Conservation (phyloP, 2,888 invertebrate genomes). For the Macrophya alboannulata region DNA sequence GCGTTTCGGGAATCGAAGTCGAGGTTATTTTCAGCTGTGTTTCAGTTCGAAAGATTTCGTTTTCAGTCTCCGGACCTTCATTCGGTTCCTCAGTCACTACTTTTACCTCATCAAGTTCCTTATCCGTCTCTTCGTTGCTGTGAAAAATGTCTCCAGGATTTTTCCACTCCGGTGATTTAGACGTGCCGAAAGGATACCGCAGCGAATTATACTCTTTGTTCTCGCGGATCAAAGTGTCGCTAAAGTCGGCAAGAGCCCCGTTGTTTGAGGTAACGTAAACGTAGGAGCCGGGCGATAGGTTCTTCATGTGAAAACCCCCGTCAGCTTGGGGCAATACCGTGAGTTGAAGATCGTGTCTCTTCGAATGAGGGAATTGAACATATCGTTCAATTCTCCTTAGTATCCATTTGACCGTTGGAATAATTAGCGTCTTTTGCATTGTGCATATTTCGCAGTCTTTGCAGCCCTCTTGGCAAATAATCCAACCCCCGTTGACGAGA, state of each 20-base stretch:
- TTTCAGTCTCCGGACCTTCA: neutral
- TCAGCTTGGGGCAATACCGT: constrained; percentile 69
- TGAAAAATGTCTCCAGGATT: neutral
- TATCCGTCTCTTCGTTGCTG: neutral
- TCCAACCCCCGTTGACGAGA: constrained; percentile 67
- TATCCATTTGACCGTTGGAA: constrained; percentile 67
- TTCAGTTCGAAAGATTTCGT: neutral
- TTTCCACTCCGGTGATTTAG: neutral
- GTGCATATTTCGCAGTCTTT: constrained; percentile 67
- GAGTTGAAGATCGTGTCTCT: constrained; percentile 67
- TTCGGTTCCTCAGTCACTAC: neutral
- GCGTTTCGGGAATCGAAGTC: neutral
- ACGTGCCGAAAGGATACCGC: neutral
- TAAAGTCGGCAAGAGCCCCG: constrained; percentile 51
- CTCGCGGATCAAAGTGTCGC: constrained; percentile 16
- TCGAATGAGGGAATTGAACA: constrained; percentile 54
- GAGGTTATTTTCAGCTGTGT: neutral
- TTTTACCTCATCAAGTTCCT: neutral
- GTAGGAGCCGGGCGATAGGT: constrained; percentile 64
- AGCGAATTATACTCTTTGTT: neutral
- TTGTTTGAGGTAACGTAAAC: constrained; percentile 65
- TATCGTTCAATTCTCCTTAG: constrained; percentile 65
- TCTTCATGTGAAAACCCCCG: constrained; percentile 63
- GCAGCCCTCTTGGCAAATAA: constrained; percentile 71
- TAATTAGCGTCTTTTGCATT: constrained; percentile 57